Base-by-base conservation (phyloP, 2,113 vertebrate species). In the Sula dactylatra region DNA sequence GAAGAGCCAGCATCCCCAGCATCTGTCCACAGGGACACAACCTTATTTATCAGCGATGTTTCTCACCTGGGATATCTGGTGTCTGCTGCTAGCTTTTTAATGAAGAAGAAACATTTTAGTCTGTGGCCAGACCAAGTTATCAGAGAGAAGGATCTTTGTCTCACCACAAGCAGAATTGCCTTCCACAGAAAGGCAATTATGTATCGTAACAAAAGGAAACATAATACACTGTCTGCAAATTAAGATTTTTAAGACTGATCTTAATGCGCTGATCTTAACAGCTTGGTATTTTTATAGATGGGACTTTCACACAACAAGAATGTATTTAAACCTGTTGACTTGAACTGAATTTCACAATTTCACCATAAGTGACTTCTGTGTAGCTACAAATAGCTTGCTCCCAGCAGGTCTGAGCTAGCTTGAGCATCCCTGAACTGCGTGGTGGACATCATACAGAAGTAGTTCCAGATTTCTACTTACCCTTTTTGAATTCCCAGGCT, bases 11-110 rank as follows among this genome's bases (percentile, higher is more conserved):
- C 70, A n/a, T 5, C 20, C 21, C 36, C 26, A 25, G 26, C 3
- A 2, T 31, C 59, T 69, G 49, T 36, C 58, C 31, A 2, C 0
- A 0, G 27, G 17, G 9, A 66, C 10, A 38, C 52, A 69, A 5
- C 36, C 18, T 10, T 36, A 14, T 1, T 2, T 24, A 4, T 6
- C 0, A 2, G 47, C 11, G 36, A 16, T 25, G 32, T 16, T 79
- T 59, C 88, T 76, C 74, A 42, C 70, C 65, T 40, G 36, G 58
- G 31, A 10, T 36, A 36, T 36, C 70, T 59, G 61, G 20, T 36
- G 64, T 21, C 52, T 64, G 16, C 67, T 54, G 59, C 34, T 67
- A 62, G 79, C 20, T 59, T 81, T 58, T 26, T 22, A 31, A 15
- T 32, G 24, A 25, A 45, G 42, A 74, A 74, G 47, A 58, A 56